Evolutionary conservation across 2,888 invertebrate genomes (phyloP), one percentile per base, ranked within the genome.

Genomic region (Parasteatoda lunata): DNA sequence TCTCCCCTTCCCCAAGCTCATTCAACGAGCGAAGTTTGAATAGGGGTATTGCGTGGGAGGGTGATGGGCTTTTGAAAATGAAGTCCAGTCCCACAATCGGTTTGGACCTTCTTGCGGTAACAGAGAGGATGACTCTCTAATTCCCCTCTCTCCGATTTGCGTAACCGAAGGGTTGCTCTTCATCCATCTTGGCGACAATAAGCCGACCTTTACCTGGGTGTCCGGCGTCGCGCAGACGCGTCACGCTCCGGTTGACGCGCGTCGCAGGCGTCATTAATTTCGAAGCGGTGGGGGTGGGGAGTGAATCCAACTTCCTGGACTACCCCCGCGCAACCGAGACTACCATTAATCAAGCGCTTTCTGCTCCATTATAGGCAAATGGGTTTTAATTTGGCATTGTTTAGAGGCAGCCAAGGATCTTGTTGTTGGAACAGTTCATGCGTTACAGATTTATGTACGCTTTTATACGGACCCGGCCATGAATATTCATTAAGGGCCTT

Each of bases 401-500:
- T 88, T 85, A 86, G 83, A 80, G 80, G 81, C 68, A 65, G 69
- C 76, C 70, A 65, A 64, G 77, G 78, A 71, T 80, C 80, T 88
- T 88, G 87, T 88, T 88, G 87, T 88, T 88, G 87, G 76, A 83
- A 78, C 87, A 88, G 82, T 88, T 88, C 82, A 88, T 83, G 87
- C 87, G 87, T 83, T 69, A 69, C 83, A 83, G 82, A 88, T 88
- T 88, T 88, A 88, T 88, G 87, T 88, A 83, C 80, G 82, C 87
- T 88, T 88, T 88, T 80, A 88, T 83, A 80, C 87, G 77, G 83
- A 77, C 69, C 83, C 79, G 81, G 88, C 88, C 88, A 85, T 83
- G 85, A 89, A 89, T 86, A 89, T 87, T 89, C 89, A 89, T 89
- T 88, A 89, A 84, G 88, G 84, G 72, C 85, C 88, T 89, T 89